phyloP scores from a whole-genome alignment of 2,113 vertebrate genomes.

The Protobothrops mucrosquamatus region DNA sequence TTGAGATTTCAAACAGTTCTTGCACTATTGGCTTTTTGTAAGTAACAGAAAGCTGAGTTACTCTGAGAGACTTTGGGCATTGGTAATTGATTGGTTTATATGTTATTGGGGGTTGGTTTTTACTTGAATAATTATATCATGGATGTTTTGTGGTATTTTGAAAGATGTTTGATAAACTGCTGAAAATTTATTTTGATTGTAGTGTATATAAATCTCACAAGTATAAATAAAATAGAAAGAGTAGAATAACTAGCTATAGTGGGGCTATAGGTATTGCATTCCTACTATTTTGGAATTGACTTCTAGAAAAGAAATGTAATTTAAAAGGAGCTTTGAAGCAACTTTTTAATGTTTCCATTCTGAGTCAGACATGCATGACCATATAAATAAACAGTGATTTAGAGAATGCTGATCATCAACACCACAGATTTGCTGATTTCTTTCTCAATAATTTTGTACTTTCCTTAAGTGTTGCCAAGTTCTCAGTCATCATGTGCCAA shows the following conservation, averaged over 20 bases:
- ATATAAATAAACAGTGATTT: constrained; percentile 67
- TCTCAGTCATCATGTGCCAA: constrained; percentile 65
- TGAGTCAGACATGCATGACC: constrained; percentile 52
- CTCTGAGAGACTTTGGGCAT: background rate
- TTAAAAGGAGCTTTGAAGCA: constrained; percentile 45
- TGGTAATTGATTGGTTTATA: background rate
- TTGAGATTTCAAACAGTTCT: background rate
- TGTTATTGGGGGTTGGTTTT: background rate
- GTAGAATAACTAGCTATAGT: constrained; percentile 12
- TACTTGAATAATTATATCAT: background rate
- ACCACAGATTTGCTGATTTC: constrained; percentile 42
- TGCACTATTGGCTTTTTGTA: background rate
- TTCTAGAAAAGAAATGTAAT: constrained; percentile 28
- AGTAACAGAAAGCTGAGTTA: background rate
- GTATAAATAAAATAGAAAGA: background rate
- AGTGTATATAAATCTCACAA: background rate
- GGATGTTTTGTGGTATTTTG: background rate
- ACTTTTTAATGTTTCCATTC: constrained; percentile 14
- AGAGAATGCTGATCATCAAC: constrained; percentile 63
- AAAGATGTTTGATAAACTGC: background rate
- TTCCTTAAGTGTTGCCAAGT: constrained; percentile 56
- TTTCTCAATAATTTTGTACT: constrained; percentile 70
- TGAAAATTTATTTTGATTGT: too few relatives aligned
- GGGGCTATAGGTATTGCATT: constrained; percentile 5
- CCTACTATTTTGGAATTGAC: constrained; percentile 25